Evolutionary conservation across 35 echinoderm and acorn worm genomes (phyloP), one percentile per base, ranked within the genome.

Genomic region (Heliocidaris erythrogramma): DNA sequence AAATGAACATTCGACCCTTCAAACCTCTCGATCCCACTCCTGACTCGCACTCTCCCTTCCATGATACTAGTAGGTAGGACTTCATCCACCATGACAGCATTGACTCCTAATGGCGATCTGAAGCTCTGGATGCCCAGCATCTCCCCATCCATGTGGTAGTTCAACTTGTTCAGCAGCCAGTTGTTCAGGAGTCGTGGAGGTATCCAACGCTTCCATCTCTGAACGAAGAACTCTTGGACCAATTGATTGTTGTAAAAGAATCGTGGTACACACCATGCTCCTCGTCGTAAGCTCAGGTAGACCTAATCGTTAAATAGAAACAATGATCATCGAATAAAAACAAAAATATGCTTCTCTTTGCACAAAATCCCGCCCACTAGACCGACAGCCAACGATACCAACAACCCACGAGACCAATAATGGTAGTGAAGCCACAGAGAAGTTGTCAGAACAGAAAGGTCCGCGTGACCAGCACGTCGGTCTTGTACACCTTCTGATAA

Each of bases 11-110:
- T 93, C n/a, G 78, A 49, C 8, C 48, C 48, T 84, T 95, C 94
- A 61, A 95, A 95, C 9, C 60, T 88, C 29, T 97, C 91, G 0
- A 97, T 47, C 8, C 61, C 93, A 10, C 94, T 30, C 65, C 90
- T 95, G 9, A 90, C 32, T 60, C 95, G 92, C 16, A 97, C 30
- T 24, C 29, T 86, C 0, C 96, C 96, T 32, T 93, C 50, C 60
- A 95, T 24, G 29, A 97, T 97, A 5, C 95, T 92, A 42, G 52
- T 30, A 27, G 49, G 88, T 14, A 97, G 78, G 31, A 30, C 59
- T n/a, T 95, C 96, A 32, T 94, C 95, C 0, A 97, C 78, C 96
- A 95, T 97, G 9, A n/a, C n/a, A n/a, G 91, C 86, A 49, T 71
- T 49, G 49, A 59, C 86, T 47, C 16, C 32, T 8, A 94, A 85